Evolutionary conservation across 2,888 invertebrate species (phyloP).

Genomic region (Andrena hattorfiana): DNA sequence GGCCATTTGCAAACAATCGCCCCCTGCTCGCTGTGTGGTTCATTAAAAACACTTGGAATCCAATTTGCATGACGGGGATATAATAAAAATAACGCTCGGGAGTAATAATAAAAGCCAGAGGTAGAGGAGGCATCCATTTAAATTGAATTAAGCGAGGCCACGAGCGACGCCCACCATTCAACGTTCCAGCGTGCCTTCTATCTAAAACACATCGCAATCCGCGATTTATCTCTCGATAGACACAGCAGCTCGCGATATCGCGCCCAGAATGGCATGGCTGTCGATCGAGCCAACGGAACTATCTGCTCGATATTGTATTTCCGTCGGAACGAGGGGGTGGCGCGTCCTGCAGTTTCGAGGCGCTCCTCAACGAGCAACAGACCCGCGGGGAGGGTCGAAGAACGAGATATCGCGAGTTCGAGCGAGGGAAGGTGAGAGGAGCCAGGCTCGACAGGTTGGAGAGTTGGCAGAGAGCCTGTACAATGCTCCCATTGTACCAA

Average conservation of each 20-base stretch:
- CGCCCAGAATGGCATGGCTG: slow-evolving; percentile 1
- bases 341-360: slow-evolving; percentile 35
- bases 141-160: slow-evolving; percentile 21
- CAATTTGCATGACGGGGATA: not conserved
- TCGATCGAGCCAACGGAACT: slow-evolving; percentile 53
- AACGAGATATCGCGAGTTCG: slow-evolving; percentile 12
- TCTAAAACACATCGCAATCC: not conserved
- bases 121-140: not conserved
- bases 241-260: slow-evolving; percentile 24
- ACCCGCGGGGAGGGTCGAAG: slow-evolving; percentile 20
- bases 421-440: slow-evolving; percentile 9
- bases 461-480: slow-evolving; percentile 51
- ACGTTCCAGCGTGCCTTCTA: not conserved
- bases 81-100: slow-evolving; percentile 14
- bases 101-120: not conserved
- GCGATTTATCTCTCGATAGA: not conserved
- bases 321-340: slow-evolving; percentile 42
- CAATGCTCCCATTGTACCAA: slow-evolving; percentile 67
- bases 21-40: not conserved
- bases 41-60: slow-evolving; percentile 32
- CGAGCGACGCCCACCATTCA: not conserved
- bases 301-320: slow-evolving; percentile 68
- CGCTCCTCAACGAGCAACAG: slow-evolving; percentile 37
- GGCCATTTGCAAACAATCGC: not conserved
- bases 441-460: slow-evolving; percentile 55